phyloP scores from a whole-genome alignment of 2,888 invertebrate species.

The Anodontia alba region DNA sequence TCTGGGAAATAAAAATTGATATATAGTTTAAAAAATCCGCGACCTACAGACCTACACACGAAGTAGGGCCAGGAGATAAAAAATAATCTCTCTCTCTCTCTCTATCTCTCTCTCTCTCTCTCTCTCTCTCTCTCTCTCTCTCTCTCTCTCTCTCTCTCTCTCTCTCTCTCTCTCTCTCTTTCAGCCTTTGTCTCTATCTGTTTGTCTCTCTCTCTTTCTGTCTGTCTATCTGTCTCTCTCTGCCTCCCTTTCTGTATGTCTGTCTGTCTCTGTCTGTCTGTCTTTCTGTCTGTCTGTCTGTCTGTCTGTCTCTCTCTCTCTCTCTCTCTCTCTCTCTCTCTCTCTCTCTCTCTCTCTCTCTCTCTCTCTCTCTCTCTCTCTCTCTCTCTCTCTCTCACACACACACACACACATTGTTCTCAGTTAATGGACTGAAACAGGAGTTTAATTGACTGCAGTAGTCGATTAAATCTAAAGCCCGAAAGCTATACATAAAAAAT shows the following conservation, averaged over 20 bases:
- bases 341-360: slow-evolving; percentile 43
- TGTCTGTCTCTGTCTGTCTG: too few relatives aligned
- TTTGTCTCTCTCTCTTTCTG: too few relatives aligned
- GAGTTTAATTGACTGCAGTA: not conserved
- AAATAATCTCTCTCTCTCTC: not conserved
- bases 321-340: slow-evolving; percentile 37
- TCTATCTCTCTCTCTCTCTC: slow-evolving; percentile 33
- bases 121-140: slow-evolving; percentile 39
- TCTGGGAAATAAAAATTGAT: too few relatives aligned
- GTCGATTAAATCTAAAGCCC: too few relatives aligned
- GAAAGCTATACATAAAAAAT: too few relatives aligned
- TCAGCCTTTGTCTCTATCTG: too few relatives aligned
- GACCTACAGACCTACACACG: too few relatives aligned
- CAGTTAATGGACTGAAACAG: not conserved
- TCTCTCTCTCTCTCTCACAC: slow-evolving; percentile 31
- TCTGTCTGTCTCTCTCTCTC: slow-evolving; percentile 11
- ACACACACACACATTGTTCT: slow-evolving; percentile 11
- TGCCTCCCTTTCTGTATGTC: too few relatives aligned
- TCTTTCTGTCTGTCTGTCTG: too few relatives aligned
- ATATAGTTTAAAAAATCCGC: too few relatives aligned
- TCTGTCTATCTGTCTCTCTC: too few relatives aligned
- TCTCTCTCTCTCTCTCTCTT: slow-evolving; percentile 44
- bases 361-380: slow-evolving; percentile 40
- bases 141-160: slow-evolving; percentile 40
- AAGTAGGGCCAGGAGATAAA: too few relatives aligned